These are phyloP conservation scores for Euproctis similis DNA, from an alignment of 2,888 invertebrate genomes.

Conservation along the genomic window DNA sequence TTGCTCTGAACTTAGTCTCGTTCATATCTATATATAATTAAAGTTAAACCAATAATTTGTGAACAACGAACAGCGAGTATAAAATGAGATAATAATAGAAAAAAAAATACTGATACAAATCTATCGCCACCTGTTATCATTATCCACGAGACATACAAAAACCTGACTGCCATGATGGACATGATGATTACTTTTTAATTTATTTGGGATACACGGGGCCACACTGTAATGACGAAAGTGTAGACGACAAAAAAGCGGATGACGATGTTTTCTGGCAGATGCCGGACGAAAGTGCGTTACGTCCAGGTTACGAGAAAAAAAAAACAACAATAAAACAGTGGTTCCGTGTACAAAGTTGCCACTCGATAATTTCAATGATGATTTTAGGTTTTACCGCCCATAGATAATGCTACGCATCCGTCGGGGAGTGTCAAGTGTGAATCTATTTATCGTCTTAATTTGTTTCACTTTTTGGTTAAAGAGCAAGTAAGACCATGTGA, in stretches of 20 bases:
- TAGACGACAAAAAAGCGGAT: conserved; percentile 32
- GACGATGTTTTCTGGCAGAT: conserved; percentile 33
- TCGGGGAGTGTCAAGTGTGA: no score
- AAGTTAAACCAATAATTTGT: conserved; percentile 16
- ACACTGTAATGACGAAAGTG: conserved; percentile 38
- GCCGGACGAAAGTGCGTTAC: conserved; percentile 8
- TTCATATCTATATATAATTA: conserved; percentile 18
- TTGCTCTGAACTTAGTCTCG: conserved; percentile 13
- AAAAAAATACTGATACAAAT: conserved; percentile 9
- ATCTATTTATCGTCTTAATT: no score
- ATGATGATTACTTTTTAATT: conserved; percentile 65
- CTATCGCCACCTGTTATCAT: conserved; percentile 23
- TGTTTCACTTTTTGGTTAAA: no score
- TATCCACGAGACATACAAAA: conserved; percentile 31
- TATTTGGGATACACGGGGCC: conserved; percentile 45
- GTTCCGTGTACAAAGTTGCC: conserved; percentile 1
- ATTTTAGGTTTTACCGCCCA: neutral
- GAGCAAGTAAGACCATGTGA: no score
- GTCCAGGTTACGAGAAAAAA: conserved; percentile 6
- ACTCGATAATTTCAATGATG: conserved; percentile 1
- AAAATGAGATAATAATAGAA: conserved; percentile 11
- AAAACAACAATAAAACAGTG: no score
- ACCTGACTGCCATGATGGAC: conserved; percentile 40
- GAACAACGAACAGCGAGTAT: no score
- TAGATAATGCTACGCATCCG: no score